Evolutionary conservation across 2,113 vertebrate species (phyloP).

Genomic region (Piaya cayana): DNA sequence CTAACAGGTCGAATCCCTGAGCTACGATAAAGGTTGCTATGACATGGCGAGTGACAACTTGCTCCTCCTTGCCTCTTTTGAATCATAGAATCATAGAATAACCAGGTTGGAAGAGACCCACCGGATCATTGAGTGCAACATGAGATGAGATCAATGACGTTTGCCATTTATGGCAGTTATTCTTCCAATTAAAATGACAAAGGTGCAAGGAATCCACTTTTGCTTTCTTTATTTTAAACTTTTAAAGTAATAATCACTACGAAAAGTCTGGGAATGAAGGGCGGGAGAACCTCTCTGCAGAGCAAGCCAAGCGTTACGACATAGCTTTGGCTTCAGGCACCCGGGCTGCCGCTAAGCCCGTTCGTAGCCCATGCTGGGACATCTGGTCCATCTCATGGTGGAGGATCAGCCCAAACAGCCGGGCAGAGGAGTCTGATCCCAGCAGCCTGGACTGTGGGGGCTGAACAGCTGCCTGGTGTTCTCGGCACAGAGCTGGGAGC

Average conservation of each 20-base stretch:
- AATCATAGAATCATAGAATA: no score
- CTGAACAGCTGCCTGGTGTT: neutral
- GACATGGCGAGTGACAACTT: neutral
- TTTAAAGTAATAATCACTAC: neutral
- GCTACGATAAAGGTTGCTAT: neutral
- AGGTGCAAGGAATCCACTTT: neutral
- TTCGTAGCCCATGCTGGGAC: neutral
- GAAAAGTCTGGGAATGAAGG: neutral
- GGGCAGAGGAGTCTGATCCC: neutral
- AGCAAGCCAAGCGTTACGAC: conserved; percentile 29
- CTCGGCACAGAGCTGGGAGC: neutral
- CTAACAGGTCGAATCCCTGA: neutral
- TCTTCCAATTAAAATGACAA: neutral
- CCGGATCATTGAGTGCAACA: no score
- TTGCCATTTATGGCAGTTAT: neutral
- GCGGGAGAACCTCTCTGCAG: neutral
- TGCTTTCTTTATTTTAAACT: neutral
- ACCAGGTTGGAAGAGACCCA: no score
- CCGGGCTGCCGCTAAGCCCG: neutral
- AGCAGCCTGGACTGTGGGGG: neutral
- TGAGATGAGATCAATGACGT: neutral
- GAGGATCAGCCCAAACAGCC: neutral
- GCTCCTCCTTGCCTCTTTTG: neutral
- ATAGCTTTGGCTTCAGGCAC: neutral
- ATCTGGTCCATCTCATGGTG: neutral